Percentiles rank a stretch among this genome's conserved stretches.
These are phyloP conservation scores for Euphydryas editha DNA, from an alignment of 2,888 invertebrate species.

Conservation along the genomic window DNA sequence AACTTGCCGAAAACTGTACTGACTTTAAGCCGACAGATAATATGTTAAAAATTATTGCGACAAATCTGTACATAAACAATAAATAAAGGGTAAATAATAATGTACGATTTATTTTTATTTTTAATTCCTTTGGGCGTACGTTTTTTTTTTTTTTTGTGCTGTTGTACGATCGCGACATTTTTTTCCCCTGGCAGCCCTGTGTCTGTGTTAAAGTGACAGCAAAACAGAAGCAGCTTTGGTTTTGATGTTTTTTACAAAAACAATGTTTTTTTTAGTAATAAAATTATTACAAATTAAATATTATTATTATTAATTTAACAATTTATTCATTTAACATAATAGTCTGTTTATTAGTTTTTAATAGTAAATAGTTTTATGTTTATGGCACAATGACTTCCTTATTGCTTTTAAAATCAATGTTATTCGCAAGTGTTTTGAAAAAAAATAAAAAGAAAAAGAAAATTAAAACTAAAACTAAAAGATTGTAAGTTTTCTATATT, in stretches of 20 bases:
- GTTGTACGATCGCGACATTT: too few relatives aligned
- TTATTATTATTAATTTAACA: too few relatives aligned
- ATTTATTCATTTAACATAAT: neutral
- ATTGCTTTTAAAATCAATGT: constrained; percentile 69
- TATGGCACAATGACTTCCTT: constrained; percentile 62
- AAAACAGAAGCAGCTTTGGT: neutral
- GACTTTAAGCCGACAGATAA: too few relatives aligned
- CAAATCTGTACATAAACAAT: too few relatives aligned
- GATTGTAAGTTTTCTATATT: constrained; percentile 53
- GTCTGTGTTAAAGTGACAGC: neutral
- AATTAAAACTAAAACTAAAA: constrained; percentile 57
- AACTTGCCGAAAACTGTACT: too few relatives aligned
- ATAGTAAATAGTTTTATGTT: neutral
- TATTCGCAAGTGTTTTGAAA: constrained; percentile 66
- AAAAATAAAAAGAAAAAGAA: constrained; percentile 65
- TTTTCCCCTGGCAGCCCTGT: too few relatives aligned
- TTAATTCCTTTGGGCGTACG: too few relatives aligned
- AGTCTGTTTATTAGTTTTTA: neutral
- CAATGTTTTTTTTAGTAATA: neutral
- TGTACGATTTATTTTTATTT: too few relatives aligned
- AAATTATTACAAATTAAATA: neutral
- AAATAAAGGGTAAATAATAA: too few relatives aligned
- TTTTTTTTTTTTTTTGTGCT: too few relatives aligned
- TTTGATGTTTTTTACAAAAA: constrained; percentile 3
- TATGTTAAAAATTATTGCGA: too few relatives aligned